phyloP scores from a whole-genome alignment of 2,888 invertebrate genomes.

The Zhuqinia jingwanae region DNA sequence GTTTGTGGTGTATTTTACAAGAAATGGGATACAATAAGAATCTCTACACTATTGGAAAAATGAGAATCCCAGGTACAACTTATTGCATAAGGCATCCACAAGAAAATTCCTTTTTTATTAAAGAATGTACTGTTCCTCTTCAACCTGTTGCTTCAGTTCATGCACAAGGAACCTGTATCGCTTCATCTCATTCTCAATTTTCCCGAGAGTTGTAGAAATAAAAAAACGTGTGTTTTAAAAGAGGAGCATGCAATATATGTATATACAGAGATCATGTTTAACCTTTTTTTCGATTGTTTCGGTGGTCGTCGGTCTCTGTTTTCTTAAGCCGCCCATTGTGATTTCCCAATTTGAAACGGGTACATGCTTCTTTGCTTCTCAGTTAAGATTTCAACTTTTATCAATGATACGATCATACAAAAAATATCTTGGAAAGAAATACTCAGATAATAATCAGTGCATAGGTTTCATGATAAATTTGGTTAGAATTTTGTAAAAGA shows the following conservation, averaged over 20 bases:
- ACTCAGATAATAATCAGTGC: conserved; percentile 46
- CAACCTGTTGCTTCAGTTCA: conserved; percentile 32
- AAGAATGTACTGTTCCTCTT: too few species aligned
- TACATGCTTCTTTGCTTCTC: conserved; percentile 3
- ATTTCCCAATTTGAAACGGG: conserved; percentile 52
- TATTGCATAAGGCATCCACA: too few species aligned
- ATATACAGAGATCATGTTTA: too few species aligned
- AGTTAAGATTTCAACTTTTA: conserved; percentile 15
- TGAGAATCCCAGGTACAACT: too few species aligned
- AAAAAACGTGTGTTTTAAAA: not conserved
- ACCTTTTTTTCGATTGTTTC: not conserved
- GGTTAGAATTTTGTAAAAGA: not conserved
- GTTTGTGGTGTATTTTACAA: not conserved
- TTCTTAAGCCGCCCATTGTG: conserved; percentile 56
- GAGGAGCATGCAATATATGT: not conserved
- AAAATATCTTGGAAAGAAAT: conserved; percentile 4
- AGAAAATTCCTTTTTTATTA: too few species aligned
- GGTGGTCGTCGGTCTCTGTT: conserved; percentile 4
- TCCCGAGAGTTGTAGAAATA: not conserved
- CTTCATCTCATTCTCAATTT: not conserved
- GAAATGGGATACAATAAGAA: too few species aligned
- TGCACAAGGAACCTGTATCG: not conserved
- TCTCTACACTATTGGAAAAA: too few species aligned
- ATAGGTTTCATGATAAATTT: conserved; percentile 16
- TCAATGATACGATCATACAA: conserved; percentile 22